Evolutionary conservation across 2,113 vertebrate species (phyloP), one percentile per base, ranked within the genome.

Genomic region (Trematocara nigrifrons): DNA sequence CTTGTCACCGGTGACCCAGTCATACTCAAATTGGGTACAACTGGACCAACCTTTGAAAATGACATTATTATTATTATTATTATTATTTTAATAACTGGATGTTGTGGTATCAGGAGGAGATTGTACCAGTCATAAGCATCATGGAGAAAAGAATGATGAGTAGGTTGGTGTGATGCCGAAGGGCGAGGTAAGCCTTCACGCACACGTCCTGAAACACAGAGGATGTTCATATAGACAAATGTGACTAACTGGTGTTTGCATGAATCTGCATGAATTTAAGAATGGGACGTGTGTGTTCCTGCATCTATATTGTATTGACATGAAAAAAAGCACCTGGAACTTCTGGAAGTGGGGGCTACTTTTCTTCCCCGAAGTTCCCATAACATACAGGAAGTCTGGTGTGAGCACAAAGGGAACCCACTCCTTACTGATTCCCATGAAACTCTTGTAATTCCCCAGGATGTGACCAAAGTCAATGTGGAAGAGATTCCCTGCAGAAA

Each of bases 401-500:
- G 98, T 99, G 61, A 99, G 95, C 66, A 99, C 99, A 84, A 99
- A 99, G 18, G 98, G 99, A 81, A 99, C 99, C 95, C 98, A 97
- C 89, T 99, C 99, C 92, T 99, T 99, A 93, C 97, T 99, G 95
- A 99, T 98, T 81, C 99, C 99, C 95, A 99, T 96, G 92, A 99
- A 99, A 88, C 98, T 99, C 96, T 99, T 99, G 42, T 99, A 99
- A 93, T 99, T 99, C 86, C 99, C 99, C 95, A 99, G 98, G 95
- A 99, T 99, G 95, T 99, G 99, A 40, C 99, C 99, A 80, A 99
- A 99, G 94, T 99, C 99, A 31, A 99, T 99, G 91, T 99, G 99
- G 94, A 99, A 99, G 33, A 99, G 97, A 87, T 99, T 99, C 85
- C 99, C 99, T 99, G 86, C 79, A 81, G 91, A 26, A 51, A 89